These are phyloP conservation scores for Zosterops japonicus DNA, from an alignment of 2,113 vertebrate species.

Conservation along the genomic window DNA sequence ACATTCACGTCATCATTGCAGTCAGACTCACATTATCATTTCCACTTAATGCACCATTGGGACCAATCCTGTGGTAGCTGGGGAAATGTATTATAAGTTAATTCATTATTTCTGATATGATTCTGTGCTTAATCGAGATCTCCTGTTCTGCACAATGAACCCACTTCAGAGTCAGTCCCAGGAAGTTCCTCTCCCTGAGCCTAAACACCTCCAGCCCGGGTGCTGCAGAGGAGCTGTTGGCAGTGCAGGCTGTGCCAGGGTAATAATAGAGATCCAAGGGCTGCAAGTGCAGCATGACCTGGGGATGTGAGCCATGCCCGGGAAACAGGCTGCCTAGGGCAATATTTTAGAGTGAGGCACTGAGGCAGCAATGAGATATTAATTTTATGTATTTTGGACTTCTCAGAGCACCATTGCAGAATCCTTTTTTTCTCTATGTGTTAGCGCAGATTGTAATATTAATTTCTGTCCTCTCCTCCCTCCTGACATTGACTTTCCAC, in stretches of 20 bases:
- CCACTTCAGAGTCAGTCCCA: not conserved
- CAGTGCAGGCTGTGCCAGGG: accelerated
- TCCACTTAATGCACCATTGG: conserved; percentile 45
- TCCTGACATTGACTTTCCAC: not conserved
- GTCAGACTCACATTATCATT: conserved; percentile 53
- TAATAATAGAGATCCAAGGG: not conserved
- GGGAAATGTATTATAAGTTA: conserved; percentile 34
- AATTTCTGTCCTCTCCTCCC: conserved; percentile 2
- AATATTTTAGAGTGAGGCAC: not conserved
- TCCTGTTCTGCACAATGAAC: conserved; percentile 30
- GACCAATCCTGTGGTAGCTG: conserved; percentile 26
- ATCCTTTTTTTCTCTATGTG: not conserved
- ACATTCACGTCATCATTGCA: conserved; percentile 37
- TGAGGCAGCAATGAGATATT: not conserved
- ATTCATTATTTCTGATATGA: conserved; percentile 33
- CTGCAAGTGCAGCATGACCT: not conserved
- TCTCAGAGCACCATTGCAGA: not conserved
- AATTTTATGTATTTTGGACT: not conserved
- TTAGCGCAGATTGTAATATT: conserved; percentile 26
- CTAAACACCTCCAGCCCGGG: accelerated
- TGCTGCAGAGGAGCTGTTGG: not conserved
- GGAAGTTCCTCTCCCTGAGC: not conserved
- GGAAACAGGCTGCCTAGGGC: not conserved
- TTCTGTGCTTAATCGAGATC: conserved; percentile 23
- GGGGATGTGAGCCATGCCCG: not conserved